Evolutionary conservation across 2,888 invertebrate species (phyloP), one percentile per base, ranked within the genome.

Genomic region (Epistrophella euchroma): DNA sequence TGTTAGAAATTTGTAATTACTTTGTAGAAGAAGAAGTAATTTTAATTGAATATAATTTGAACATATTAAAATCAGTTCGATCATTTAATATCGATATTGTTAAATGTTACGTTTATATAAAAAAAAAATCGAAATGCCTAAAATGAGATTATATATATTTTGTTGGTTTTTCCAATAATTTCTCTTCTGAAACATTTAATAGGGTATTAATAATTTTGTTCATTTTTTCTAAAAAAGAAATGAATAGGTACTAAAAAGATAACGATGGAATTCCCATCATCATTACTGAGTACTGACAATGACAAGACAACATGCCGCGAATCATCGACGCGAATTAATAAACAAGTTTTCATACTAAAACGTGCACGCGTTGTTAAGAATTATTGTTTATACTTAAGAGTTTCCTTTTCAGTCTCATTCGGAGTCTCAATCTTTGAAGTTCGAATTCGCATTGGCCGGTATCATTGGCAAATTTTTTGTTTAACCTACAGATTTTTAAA

Each of bases 391-490:
- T n/a, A 70, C 45, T 62, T 64, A 22, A 55, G n/a, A n/a, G n/a
- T n/a, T n/a, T n/a, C n/a, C n/a, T 52, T 43, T 56, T n/a, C 71
- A 77, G 62, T 77, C 32, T 77, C 40, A 4, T 40, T 62, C 32
- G 9, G 9, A 62, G 60, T 35, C 50, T 62, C 52, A 37, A 5
- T 28, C 60, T 17, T 15, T 32, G 9, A 58, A 60, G 77, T 68
- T 76, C 25, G 37, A 37, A 11, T 55, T 2, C n/a, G 13, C 25
- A 25, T 32, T 2, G 32, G 15, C 5, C 13, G 4, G 60, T 43
- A 25, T 62, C 60, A 37, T 35, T 40, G 40, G 13, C n/a, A 15
- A 28, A 10, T 10, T 40, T 37, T 15, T 50, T 50, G 2, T 32
- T 68, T 43, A 9, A 35, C 7, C 11, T 19, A 35, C 7, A 40